Evolutionary conservation across 2,113 vertebrate species (phyloP).

Genomic region (Muscicapa adusta): DNA sequence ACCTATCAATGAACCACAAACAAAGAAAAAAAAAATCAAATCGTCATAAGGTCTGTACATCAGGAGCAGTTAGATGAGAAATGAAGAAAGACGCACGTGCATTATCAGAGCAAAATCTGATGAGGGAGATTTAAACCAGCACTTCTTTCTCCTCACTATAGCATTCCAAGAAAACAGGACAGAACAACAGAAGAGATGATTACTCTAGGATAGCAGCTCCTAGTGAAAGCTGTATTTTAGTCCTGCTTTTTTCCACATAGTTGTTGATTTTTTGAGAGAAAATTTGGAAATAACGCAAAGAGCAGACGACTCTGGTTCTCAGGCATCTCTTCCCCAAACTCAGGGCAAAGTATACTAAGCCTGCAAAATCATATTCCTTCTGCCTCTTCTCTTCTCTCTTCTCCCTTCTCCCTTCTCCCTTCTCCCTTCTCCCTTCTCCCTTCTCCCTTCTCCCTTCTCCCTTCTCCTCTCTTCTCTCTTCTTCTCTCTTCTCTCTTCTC

Average conservation of each 20-base stretch:
- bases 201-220: background rate
- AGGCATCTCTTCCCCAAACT: background rate
- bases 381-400: background rate
- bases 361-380: background rate
- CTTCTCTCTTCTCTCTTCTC: background rate
- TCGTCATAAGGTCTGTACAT: fast-evolving
- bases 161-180: background rate
- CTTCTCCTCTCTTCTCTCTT: background rate
- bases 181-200: background rate
- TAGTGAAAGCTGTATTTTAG: background rate
- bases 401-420: background rate
- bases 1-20: background rate
- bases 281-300: fast-evolving
- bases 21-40: background rate
- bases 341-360: background rate
- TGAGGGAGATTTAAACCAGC: background rate
- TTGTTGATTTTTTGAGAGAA: background rate
- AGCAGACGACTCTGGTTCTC: background rate
- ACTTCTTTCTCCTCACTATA: background rate
- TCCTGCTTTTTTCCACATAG: background rate
- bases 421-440: background rate
- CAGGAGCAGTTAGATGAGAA: background rate
- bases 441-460: background rate
- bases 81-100: background rate
- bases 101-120: background rate